Percentiles rank a stretch among this genome's conserved stretches.
These are phyloP conservation scores for Anoplopoma fimbria DNA, from an alignment of 2,113 vertebrate genomes.

Conservation along the genomic window DNA sequence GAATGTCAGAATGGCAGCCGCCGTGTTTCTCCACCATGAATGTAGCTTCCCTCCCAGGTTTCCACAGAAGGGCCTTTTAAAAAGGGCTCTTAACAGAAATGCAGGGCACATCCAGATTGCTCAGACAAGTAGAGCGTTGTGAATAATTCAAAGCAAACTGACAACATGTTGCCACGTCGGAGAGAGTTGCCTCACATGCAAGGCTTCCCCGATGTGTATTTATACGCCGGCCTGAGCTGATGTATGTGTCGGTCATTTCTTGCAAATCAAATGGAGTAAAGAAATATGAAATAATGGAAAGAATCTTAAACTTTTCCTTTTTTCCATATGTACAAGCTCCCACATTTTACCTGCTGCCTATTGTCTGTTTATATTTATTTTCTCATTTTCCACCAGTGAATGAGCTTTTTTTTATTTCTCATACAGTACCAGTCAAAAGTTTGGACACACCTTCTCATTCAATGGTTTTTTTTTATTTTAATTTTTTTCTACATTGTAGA, in stretches of 20 bases:
- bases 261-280: not conserved
- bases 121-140: constrained; percentile 50
- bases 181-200: constrained; percentile 50
- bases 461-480: too few relatives aligned
- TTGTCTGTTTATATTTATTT: too few relatives aligned
- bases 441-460: too few relatives aligned
- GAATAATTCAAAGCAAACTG: constrained; percentile 76
- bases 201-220: constrained; percentile 40
- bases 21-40: constrained; percentile 22
- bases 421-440: too few relatives aligned
- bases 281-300: not conserved
- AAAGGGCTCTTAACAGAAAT: constrained; percentile 68
- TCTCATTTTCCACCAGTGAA: too few relatives aligned
- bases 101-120: constrained; percentile 57
- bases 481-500: too few relatives aligned
- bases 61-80: constrained; percentile 43
- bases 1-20: constrained; percentile 24
- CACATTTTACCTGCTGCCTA: not conserved
- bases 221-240: constrained; percentile 14
- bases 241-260: constrained; percentile 18
- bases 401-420: not conserved
- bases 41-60: constrained; percentile 46
- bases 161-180: constrained; percentile 48
- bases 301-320: not conserved
- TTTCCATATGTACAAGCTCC: not conserved